phyloP scores from a whole-genome alignment of 2,797 vertebrate genomes.

The Centroberyx gerrardi region DNA sequence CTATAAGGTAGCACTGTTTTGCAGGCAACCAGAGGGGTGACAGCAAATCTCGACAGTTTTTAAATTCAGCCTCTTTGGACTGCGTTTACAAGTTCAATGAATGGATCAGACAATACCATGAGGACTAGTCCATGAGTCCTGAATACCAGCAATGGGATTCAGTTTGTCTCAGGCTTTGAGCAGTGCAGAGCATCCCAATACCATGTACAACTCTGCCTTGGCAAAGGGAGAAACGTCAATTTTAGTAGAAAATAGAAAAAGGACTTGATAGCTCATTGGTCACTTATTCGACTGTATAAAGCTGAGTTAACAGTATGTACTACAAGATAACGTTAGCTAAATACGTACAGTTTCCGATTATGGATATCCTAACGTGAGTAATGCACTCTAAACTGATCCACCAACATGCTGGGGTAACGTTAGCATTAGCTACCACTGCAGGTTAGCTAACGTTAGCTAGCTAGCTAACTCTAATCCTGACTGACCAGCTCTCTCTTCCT shows the following conservation, averaged over 20 bases:
- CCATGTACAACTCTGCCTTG: conserved; percentile 61
- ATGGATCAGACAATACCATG: not conserved
- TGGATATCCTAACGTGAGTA: too few species aligned
- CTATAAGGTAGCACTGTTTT: conserved; percentile 38
- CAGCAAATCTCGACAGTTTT: conserved; percentile 43
- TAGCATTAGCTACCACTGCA: conserved; percentile 65
- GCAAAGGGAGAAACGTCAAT: conserved; percentile 6
- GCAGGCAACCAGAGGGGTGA: conserved; percentile 42
- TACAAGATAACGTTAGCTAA: not conserved
- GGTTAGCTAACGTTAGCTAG: conserved; percentile 65
- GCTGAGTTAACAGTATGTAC: not conserved
- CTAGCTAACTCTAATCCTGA: conserved; percentile 67
- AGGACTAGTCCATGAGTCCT: not conserved
- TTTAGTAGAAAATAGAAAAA: not conserved
- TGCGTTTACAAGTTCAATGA: conserved; percentile 16
- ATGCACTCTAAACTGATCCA: conserved; percentile 15
- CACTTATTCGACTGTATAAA: not conserved
- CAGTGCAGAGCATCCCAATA: not conserved
- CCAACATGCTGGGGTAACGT: conserved; percentile 35
- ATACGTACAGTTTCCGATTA: not conserved
- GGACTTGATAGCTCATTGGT: not conserved
- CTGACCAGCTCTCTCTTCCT: conserved; percentile 49
- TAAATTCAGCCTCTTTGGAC: conserved; percentile 57
- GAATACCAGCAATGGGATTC: not conserved
- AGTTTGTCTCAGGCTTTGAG: not conserved